Percentiles rank a stretch among this genome's conserved stretches.
These are phyloP conservation scores for Semaprochilodus insignis DNA, from an alignment of 2,797 vertebrate species.

Conservation along the genomic window DNA sequence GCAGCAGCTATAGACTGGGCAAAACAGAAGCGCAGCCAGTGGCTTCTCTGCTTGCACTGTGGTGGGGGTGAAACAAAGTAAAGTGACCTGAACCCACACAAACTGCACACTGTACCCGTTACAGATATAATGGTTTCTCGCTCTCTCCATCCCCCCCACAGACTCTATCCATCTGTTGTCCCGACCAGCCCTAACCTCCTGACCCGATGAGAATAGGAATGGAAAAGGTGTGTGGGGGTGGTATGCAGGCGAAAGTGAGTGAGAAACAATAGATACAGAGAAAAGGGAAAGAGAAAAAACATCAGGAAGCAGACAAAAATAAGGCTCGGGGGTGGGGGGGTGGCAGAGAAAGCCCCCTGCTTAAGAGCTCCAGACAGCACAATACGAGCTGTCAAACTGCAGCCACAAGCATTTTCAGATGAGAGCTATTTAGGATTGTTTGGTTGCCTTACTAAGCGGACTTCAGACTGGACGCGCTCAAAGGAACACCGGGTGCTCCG, in stretches of 20 bases:
- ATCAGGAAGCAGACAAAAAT: neutral
- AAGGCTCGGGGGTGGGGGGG: neutral
- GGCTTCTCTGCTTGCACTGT: neutral
- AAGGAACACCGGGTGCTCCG: neutral
- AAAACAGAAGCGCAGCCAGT: too few species aligned
- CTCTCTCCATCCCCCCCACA: conserved; percentile 19
- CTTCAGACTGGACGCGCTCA: neutral
- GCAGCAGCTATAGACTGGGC: neutral
- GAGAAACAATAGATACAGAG: neutral
- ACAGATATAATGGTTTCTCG: conserved; percentile 44
- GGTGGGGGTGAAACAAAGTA: neutral
- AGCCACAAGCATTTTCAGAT: neutral
- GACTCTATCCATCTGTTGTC: conserved; percentile 39
- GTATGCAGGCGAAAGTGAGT: neutral
- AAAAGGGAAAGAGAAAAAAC: neutral
- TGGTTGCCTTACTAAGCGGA: neutral
- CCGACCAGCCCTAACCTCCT: conserved; percentile 3
- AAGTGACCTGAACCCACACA: conserved; percentile 12
- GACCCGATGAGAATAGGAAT: conserved; percentile 27
- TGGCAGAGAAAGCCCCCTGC: neutral
- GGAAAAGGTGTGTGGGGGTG: neutral
- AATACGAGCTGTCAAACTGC: neutral
- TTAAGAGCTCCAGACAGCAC: neutral
- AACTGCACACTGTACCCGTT: conserved; percentile 7
- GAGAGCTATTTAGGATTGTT: neutral